Evolutionary conservation across 2,797 vertebrate species (phyloP).

Genomic region (Enteromius afrohamiltoni): DNA sequence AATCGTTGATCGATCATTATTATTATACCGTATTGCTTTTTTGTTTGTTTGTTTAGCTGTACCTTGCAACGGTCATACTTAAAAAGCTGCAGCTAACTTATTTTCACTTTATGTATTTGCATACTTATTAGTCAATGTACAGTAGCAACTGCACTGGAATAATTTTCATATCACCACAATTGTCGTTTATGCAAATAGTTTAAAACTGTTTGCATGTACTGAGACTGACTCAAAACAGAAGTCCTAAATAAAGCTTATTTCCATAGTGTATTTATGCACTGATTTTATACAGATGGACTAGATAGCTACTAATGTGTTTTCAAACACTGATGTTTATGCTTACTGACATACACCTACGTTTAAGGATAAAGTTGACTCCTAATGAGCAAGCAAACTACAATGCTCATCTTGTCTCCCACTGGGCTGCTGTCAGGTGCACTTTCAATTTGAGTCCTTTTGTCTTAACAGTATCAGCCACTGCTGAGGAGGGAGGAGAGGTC

Average conservation of each 20-base stretch:
- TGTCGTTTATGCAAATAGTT: not conserved
- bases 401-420: slow-evolving; percentile 12
- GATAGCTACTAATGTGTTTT: not conserved
- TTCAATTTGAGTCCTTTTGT: slow-evolving; percentile 39
- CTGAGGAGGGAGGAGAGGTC: slow-evolving; percentile 33
- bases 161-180: not conserved
- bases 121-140: not conserved
- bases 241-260: not conserved
- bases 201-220: too few species aligned
- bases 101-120: not conserved
- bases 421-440: slow-evolving; percentile 36
- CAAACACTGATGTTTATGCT: not conserved
- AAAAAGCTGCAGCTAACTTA: not conserved
- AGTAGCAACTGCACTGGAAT: not conserved
- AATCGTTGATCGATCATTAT: not conserved
- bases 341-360: slow-evolving; percentile 28
- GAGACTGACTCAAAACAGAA: not conserved
- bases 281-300: not conserved
- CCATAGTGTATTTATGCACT: not conserved
- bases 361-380: slow-evolving; percentile 57
- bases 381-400: slow-evolving; percentile 50
- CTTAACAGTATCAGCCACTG: slow-evolving; percentile 21
- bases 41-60: not conserved
- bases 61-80: not conserved
- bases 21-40: slow-evolving; percentile 26